These are phyloP conservation scores for Temnothorax rugatulus DNA, from an alignment of 2,888 invertebrate species.

Conservation along the genomic window DNA sequence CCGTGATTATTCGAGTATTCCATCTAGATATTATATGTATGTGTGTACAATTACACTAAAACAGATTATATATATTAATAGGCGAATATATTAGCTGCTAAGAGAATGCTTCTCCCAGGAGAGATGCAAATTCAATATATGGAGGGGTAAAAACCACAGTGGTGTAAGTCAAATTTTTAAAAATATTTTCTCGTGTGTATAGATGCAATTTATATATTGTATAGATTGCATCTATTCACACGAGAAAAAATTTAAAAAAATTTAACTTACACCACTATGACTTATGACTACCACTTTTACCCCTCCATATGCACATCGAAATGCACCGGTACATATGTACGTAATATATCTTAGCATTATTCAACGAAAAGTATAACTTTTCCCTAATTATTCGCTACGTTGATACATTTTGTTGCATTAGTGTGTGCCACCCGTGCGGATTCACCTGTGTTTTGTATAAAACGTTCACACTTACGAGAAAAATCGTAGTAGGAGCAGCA, in stretches of 20 bases:
- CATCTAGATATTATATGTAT: constrained; percentile 17
- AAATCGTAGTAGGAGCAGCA: neutral
- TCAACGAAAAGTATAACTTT: constrained; percentile 25
- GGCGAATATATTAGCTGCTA: constrained; percentile 41
- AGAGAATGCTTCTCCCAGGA: constrained; percentile 20
- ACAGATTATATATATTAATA: constrained; percentile 29
- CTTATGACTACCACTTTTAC: too few relatives aligned
- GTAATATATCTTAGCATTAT: constrained; percentile 10
- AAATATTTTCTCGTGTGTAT: too few relatives aligned
- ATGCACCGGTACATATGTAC: neutral
- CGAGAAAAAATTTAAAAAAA: too few relatives aligned
- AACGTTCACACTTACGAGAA: constrained; percentile 26
- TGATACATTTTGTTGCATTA: constrained; percentile 38
- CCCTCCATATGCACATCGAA: constrained; percentile 30
- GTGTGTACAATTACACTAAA: constrained; percentile 37
- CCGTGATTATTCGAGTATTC: constrained; percentile 22
- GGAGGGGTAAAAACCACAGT: too few relatives aligned
- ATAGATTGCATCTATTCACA: too few relatives aligned
- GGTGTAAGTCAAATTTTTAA: too few relatives aligned
- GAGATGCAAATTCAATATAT: constrained; percentile 13
- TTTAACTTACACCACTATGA: too few relatives aligned
- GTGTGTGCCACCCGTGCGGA: constrained; percentile 17
- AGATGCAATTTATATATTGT: too few relatives aligned
- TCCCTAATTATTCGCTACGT: constrained; percentile 30
- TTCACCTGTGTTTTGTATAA: constrained; percentile 1